These are phyloP conservation scores for Neodiprion pinetum DNA, from an alignment of 1,140 invertebrate genomes.

Conservation along the genomic window DNA sequence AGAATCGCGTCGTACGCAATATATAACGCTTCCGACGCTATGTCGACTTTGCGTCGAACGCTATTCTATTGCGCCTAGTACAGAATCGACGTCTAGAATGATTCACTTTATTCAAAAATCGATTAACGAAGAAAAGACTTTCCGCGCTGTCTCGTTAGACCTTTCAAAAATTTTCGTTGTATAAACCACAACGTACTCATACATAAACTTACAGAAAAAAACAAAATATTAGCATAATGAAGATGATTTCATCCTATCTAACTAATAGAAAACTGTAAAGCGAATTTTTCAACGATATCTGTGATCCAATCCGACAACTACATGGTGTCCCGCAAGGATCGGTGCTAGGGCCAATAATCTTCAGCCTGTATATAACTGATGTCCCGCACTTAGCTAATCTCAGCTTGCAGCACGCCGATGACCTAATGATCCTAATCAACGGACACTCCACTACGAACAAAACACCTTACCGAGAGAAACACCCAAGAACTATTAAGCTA, in stretches of 20 bases:
- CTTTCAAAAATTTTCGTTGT: conserved; percentile 3
- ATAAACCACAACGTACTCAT: conserved; percentile 11
- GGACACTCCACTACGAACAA: neutral
- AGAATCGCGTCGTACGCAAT: too few relatives aligned
- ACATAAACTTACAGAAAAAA: conserved; percentile 13
- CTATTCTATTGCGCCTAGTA: too few relatives aligned
- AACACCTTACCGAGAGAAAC: conserved; percentile 9
- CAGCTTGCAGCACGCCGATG: conserved; percentile 17
- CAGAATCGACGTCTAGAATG: neutral
- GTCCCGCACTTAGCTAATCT: conserved; percentile 12
- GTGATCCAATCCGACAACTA: conserved; percentile 10
- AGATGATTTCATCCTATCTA: conserved; percentile 15
- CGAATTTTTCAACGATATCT: conserved; percentile 15
- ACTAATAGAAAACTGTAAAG: conserved; percentile 12
- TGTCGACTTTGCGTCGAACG: too few relatives aligned
- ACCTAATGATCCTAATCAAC: conserved; percentile 18
- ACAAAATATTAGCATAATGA: conserved; percentile 14
- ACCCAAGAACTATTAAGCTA: conserved; percentile 14
- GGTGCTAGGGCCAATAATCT: neutral
- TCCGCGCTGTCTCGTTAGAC: neutral
- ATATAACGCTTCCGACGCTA: too few relatives aligned
- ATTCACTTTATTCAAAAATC: neutral
- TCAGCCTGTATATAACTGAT: conserved; percentile 12
- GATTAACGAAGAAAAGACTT: neutral
- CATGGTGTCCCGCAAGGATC: neutral